Evolutionary conservation across 2,888 invertebrate species (phyloP).

Genomic region (Cosmia trapezina): DNA sequence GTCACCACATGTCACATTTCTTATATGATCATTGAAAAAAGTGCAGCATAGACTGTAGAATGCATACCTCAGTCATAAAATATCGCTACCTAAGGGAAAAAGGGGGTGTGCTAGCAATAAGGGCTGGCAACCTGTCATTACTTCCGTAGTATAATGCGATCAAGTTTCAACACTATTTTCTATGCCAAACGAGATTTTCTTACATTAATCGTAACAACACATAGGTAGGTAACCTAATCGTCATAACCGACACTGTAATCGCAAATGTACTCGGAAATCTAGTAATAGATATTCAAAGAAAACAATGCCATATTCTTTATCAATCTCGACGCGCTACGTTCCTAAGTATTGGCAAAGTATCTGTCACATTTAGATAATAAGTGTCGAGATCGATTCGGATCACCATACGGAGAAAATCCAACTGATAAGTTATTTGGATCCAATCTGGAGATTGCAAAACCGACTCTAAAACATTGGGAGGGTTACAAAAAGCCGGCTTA

Average conservation of each 20-base stretch:
- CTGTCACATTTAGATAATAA: conserved; percentile 54
- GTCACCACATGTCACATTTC: background rate
- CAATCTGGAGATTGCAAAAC: conserved; percentile 68
- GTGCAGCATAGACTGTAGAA: conserved; percentile 2
- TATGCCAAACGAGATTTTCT: conserved; percentile 16
- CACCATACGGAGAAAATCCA: conserved; percentile 57
- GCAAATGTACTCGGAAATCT: conserved; percentile 25
- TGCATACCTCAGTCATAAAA: conserved; percentile 1
- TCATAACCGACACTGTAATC: conserved; percentile 28
- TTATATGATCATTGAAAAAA: background rate
- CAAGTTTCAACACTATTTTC: conserved; percentile 32
- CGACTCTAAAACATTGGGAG: conserved; percentile 61
- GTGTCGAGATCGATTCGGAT: conserved; percentile 50
- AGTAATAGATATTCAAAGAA: conserved; percentile 32
- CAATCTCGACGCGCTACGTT: conserved; percentile 38
- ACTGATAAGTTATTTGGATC: conserved; percentile 65
- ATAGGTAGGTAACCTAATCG: background rate
- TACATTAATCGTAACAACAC: conserved; percentile 20
- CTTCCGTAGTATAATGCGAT: conserved; percentile 18
- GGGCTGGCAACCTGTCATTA: conserved; percentile 15
- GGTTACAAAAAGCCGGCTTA: conserved; percentile 70
- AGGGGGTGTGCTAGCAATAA: conserved; percentile 8
- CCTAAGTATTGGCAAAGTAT: conserved; percentile 44
- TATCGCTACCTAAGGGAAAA: background rate
- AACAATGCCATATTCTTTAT: conserved; percentile 41